Conservation (phyloP, 2,888 invertebrate genomes). For the Sacculina carcini region DNA sequence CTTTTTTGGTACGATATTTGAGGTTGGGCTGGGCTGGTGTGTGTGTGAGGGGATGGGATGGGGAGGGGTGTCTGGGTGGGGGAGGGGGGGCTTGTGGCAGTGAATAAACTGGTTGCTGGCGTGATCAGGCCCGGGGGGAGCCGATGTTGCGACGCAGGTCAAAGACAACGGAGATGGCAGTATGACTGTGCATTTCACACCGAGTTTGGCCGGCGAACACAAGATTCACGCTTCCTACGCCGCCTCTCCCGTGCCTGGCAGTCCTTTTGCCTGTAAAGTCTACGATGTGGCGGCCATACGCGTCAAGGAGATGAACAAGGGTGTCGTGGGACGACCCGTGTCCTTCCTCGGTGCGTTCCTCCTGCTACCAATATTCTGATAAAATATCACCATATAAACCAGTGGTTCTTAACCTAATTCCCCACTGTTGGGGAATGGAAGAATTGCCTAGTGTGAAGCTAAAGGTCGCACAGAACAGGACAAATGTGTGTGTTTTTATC, state of each 20-base stretch:
- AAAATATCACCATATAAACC: no score
- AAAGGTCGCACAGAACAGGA: no score
- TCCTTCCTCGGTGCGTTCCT: conserved; percentile 69
- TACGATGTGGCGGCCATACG: conserved; percentile 81
- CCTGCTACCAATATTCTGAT: conserved; percentile 12
- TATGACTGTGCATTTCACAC: conserved; percentile 73
- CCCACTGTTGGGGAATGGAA: not conserved
- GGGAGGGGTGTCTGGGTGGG: no score
- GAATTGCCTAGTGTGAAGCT: not conserved
- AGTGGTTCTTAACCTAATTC: no score
- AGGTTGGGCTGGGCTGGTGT: no score
- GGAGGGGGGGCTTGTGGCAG: no score
- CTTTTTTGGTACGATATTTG: no score
- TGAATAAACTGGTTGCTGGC: no score
- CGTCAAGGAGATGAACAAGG: conserved; percentile 66
- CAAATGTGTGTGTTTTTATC: no score
- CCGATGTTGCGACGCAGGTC: conserved; percentile 66
- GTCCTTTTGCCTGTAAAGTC: conserved; percentile 81
- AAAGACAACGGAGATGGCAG: conserved; percentile 52
- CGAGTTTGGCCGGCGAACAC: conserved; percentile 71
- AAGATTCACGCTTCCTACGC: conserved; percentile 61
- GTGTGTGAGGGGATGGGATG: no score
- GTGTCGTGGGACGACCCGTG: conserved; percentile 66
- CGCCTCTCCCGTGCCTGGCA: conserved; percentile 47
- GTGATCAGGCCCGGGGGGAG: conserved; percentile 76